Evolutionary conservation across 2,113 vertebrate species (phyloP), one percentile per base, ranked within the genome.

Genomic region (Bubo blakistoni): DNA sequence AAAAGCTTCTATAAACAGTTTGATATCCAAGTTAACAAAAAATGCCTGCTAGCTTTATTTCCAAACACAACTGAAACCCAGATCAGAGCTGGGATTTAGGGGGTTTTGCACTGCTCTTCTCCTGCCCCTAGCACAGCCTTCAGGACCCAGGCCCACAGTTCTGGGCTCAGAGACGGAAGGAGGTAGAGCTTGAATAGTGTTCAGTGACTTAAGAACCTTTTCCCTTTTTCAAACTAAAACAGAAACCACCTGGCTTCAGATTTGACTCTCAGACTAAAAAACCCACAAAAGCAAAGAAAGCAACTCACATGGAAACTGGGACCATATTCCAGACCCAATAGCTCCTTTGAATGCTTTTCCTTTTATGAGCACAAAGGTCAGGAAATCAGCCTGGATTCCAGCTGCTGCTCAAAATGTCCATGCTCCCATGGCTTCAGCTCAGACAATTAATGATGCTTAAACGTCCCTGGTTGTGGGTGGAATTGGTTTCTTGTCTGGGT

Each of bases 401-500:
- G 84, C 83, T 94, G 84, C 73, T 40, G n/a, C 29, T 92, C 54
- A 57, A 5, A n/a, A 69, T 70, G 65, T 73, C 34, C 71, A 73
- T 13, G 81, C 84, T 95, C 62, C 85, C 29, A 36, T 92, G 97
- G 85, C 92, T 97, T 93, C 62, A 71, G 47, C 52, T 74, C 81
- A 91, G 91, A 95, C 84, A 96, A 66, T 91, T 67, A 91, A 78
- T 52, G 66, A 62, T 91, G 87, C 70, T 94, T 92, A 92, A 96
- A 62, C 51, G 36, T 93, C 49, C 26, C 15, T 91, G 27, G 76
- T 52, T 90, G 92, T 90, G 54, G 77, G 92, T 94, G 79, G 78
- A 91, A 30, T 34, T 36, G 69, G 80, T 96, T 98, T 97, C 93
- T 90, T 92, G 91, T 90, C 94, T 94, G 89, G 82, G 83, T 96